A percentile compares a stretch with the other conserved stretches of the same genome.
phyloP scores from a whole-genome alignment of 30 jellyfish, hydroid and myxozoan species.

The Chrysaora quinquecirrha region DNA sequence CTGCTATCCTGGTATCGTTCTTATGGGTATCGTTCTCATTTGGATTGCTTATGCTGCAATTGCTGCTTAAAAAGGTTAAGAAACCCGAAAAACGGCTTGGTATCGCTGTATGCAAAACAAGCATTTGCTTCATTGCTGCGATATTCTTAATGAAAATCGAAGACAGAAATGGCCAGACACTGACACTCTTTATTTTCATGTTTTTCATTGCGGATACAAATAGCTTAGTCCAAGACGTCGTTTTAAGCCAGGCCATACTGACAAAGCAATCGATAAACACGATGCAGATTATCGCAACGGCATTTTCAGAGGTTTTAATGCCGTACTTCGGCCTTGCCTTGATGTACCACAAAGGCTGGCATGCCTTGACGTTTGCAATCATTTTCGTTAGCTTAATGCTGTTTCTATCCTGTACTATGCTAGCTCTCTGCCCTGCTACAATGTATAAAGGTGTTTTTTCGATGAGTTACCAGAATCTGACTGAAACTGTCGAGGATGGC shows the following conservation, averaged over 20 bases:
- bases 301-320: constrained; percentile 43
- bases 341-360: constrained; percentile 65
- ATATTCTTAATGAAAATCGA: constrained; percentile 48
- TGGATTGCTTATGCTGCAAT: constrained; percentile 42
- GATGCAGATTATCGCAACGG: constrained; percentile 30
- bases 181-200: constrained; percentile 50
- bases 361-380: constrained; percentile 46
- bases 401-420: constrained; percentile 44
- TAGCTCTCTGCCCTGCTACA: constrained; percentile 43
- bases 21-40: constrained; percentile 64
- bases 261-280: constrained; percentile 8
- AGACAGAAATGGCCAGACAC: constrained; percentile 27
- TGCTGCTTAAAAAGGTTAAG: constrained; percentile 8
- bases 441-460: constrained; percentile 23
- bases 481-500: constrained; percentile 43
- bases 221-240: constrained; percentile 36
- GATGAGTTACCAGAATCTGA: constrained; percentile 43
- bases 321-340: constrained; percentile 41
- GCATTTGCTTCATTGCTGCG: constrained; percentile 48
- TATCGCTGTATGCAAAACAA: constrained; percentile 30
- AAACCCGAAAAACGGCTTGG: constrained; percentile 46
- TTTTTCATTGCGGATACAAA: constrained; percentile 42
- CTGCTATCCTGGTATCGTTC: constrained; percentile 33
- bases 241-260: constrained; percentile 14
- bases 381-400: constrained; percentile 49